A percentile compares a stretch with the other conserved stretches of the same genome.
phyloP scores from a whole-genome alignment of 2,888 invertebrate genomes.

The Hirtodrosophila duncani region DNA sequence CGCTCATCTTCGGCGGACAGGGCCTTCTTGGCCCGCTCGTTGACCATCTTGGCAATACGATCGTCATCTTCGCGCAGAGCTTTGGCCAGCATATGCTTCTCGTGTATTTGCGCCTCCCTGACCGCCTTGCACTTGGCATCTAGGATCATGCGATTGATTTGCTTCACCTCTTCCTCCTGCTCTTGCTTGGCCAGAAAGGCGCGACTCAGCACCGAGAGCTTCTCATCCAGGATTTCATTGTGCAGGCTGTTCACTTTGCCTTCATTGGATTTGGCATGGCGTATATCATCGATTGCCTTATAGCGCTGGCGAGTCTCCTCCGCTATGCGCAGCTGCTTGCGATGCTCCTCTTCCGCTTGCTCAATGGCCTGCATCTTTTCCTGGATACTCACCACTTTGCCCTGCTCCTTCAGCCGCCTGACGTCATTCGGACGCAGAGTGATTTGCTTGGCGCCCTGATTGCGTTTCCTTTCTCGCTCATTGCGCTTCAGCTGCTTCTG shows the following conservation, averaged over 20 bases:
- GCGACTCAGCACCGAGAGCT: constrained; percentile 80
- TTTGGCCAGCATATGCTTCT: constrained; percentile 78
- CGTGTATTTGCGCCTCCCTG: constrained; percentile 88
- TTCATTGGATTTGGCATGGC: constrained; percentile 37
- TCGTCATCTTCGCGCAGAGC: constrained; percentile 74
- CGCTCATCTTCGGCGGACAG: constrained; percentile 73
- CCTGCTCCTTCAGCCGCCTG: constrained; percentile 81
- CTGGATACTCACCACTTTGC: constrained; percentile 80
- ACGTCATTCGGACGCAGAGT: constrained; percentile 80
- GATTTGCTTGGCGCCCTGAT: constrained; percentile 49
- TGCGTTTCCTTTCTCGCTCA: constrained; percentile 43
- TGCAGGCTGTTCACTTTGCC: constrained; percentile 77
- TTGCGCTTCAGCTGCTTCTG: constrained; percentile 47
- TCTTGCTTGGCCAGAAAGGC: constrained; percentile 77
- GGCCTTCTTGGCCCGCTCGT: constrained; percentile 69
- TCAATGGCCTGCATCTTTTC: constrained; percentile 79
- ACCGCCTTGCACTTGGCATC: constrained; percentile 92
- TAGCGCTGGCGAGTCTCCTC: constrained; percentile 80
- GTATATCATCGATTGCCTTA: constrained; percentile 78
- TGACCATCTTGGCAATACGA: constrained; percentile 74
- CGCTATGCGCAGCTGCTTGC: constrained; percentile 80
- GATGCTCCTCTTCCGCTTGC: constrained; percentile 77
- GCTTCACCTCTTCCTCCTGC: constrained; percentile 82
- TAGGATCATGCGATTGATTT: constrained; percentile 87
- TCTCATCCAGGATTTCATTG: constrained; percentile 71